phyloP scores from a whole-genome alignment of 1,140 invertebrate genomes.

The Nephila pilipes region DNA sequence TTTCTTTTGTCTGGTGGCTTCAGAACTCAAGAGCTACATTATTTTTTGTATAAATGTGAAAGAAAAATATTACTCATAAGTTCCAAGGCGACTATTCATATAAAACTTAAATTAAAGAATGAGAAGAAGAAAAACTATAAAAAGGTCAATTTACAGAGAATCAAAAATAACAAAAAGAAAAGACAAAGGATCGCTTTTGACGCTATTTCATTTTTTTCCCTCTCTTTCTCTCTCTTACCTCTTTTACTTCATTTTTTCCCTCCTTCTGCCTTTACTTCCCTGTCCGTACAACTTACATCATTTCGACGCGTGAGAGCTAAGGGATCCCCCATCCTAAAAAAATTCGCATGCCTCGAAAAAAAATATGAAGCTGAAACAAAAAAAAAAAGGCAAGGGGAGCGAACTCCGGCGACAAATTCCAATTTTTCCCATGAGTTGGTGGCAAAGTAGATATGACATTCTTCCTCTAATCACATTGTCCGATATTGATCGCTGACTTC shows the following conservation, averaged over 20 bases:
- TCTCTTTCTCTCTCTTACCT: neutral
- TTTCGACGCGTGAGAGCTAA: slow-evolving; percentile 53
- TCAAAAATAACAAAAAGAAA: slow-evolving; percentile 43
- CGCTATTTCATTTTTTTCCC: slow-evolving; percentile 32
- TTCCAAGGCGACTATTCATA: slow-evolving; percentile 23
- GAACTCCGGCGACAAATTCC: slow-evolving; percentile 74
- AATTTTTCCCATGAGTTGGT: slow-evolving; percentile 76
- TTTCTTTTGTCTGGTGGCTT: neutral
- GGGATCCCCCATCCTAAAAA: slow-evolving; percentile 41
- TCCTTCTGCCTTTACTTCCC: neutral
- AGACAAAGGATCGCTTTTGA: slow-evolving; percentile 48
- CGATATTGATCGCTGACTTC: slow-evolving; percentile 74
- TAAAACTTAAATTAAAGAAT: slow-evolving; percentile 64
- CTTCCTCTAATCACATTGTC: slow-evolving; percentile 75
- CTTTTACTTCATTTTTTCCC: neutral
- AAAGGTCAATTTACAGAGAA: slow-evolving; percentile 68
- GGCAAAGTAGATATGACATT: slow-evolving; percentile 76
- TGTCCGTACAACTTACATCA: slow-evolving; percentile 68
- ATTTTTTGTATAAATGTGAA: neutral
- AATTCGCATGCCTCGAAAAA: slow-evolving; percentile 36
- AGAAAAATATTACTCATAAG: slow-evolving; percentile 1
- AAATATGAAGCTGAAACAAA: neutral
- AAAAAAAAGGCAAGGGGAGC: slow-evolving; percentile 41
- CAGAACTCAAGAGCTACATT: neutral
- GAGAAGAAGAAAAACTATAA: slow-evolving; percentile 28